These are phyloP conservation scores for Geothlypis trichas DNA, from an alignment of 2,113 vertebrate species.

Conservation along the genomic window DNA sequence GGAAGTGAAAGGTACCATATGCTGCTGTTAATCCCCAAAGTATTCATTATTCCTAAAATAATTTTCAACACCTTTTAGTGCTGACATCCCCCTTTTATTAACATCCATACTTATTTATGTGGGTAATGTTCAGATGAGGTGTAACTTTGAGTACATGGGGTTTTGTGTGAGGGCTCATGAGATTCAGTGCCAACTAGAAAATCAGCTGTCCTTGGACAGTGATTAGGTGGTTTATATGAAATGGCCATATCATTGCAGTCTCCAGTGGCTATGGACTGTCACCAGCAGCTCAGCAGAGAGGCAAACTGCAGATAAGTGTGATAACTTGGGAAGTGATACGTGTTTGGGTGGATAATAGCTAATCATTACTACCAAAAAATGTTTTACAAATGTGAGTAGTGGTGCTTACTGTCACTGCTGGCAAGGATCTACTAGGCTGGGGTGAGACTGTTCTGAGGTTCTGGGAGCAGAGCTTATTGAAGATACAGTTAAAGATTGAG, in stretches of 20 bases:
- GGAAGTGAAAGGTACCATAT: constrained; percentile 59
- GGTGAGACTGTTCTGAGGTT: neutral
- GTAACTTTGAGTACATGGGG: neutral
- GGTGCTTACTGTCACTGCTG: neutral
- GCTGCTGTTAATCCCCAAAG: constrained; percentile 49
- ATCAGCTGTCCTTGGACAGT: neutral
- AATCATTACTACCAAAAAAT: neutral
- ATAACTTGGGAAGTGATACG: neutral
- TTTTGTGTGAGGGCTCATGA: neutral
- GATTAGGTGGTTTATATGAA: neutral
- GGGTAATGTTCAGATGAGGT: neutral
- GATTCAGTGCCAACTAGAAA: neutral
- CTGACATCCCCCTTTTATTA: neutral
- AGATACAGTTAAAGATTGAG: neutral
- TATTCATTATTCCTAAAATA: constrained; percentile 10
- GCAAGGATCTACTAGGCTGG: neutral
- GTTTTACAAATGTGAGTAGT: neutral
- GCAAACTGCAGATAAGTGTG: neutral
- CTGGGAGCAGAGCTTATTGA: neutral
- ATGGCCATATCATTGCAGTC: neutral
- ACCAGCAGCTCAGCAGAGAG: neutral
- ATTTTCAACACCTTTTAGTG: constrained; percentile 34
- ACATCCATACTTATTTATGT: neutral
- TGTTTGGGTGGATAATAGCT: neutral
- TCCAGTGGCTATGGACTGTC: neutral